Base-by-base conservation (phyloP, 2,888 invertebrate species). In the Tipula helvola region DNA sequence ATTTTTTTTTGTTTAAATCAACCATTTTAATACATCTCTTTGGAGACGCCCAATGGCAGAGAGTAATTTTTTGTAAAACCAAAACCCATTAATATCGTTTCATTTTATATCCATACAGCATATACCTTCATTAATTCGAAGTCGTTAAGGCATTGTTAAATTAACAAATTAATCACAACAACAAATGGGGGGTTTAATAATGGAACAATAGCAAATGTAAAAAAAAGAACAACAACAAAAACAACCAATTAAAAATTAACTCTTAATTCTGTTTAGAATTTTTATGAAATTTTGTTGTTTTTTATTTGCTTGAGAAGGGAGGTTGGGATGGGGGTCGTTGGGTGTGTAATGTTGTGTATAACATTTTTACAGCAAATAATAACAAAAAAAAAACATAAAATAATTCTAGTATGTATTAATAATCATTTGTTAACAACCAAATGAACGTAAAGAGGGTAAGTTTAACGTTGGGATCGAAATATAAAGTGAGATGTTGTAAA, bases 151-250 rank as follows among this genome's bases (percentile, higher is more conserved):
- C 16, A 84, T 84, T 84, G 84, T 84, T 84, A 84, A 84, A 84
- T 84, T 84, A 84, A 84, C 84, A 39, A 84, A 84, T 84, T 84
- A 84, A 84, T 84, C 84, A 84, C 84, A 84, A 84, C 84, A 84
- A 84, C 84, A 84, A 84, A 84, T 5, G 28, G 28, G 28, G 28
- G 39, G 28, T 71, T 71, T 71, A 71, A 71, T 71, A 71, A 71
- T 71, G 71, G 71, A 71, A 71, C 28, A 71, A 71, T 28, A 71
- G 39, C 28, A 8, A 52, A 39, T 39, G 28, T n/a, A 39, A 36
- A 39, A n/a, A 36, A 3, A 84, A 52, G 28, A 28, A 28, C 28
- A 28, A 28, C 28, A 28, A 28, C 28, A 28, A 36, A 84, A 36
- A 36, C 41, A 39, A 84, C 84, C 84, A 84, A 84, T 84, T 84